phyloP scores from a whole-genome alignment of 1,140 invertebrate species.

The Rhynchophorus ferrugineus region DNA sequence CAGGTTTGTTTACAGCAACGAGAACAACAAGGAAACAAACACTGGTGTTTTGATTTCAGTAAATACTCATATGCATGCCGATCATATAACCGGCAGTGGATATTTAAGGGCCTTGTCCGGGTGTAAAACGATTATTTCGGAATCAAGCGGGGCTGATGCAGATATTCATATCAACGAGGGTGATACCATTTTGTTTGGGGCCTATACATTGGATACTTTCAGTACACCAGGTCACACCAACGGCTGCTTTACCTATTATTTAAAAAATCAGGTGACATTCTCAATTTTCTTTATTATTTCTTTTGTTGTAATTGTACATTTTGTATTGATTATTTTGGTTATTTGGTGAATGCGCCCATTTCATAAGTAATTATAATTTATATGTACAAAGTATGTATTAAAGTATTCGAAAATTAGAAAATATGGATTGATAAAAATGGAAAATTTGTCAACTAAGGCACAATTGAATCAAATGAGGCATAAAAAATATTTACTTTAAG shows the following conservation, averaged over 20 bases:
- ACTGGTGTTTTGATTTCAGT: conserved; percentile 48
- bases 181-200: conserved; percentile 67
- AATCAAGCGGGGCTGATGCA: conserved; percentile 74
- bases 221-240: conserved; percentile 94
- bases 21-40: background rate
- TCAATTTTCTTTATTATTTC: too few relatives aligned
- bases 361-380: too few relatives aligned
- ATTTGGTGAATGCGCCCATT: too few relatives aligned
- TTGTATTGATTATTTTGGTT: too few relatives aligned
- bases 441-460: too few relatives aligned
- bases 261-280: too few relatives aligned
- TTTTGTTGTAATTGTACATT: too few relatives aligned
- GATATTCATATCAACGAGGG: conserved; percentile 71
- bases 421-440: too few relatives aligned
- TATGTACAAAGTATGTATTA: too few relatives aligned
- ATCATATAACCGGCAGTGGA: conserved; percentile 94
- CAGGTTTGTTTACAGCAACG: conserved; percentile 57
- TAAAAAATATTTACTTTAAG: too few relatives aligned
- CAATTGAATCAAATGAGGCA: too few relatives aligned
- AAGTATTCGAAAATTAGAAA: too few relatives aligned
- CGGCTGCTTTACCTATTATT: conserved; percentile 64
- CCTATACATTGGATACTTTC: conserved; percentile 60
- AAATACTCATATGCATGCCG: conserved; percentile 98
- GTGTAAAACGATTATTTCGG: conserved; percentile 78
- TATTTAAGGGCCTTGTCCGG: conserved; percentile 71